phyloP scores from a whole-genome alignment of 2,888 invertebrate species.

The Ectemnius continuus region DNA sequence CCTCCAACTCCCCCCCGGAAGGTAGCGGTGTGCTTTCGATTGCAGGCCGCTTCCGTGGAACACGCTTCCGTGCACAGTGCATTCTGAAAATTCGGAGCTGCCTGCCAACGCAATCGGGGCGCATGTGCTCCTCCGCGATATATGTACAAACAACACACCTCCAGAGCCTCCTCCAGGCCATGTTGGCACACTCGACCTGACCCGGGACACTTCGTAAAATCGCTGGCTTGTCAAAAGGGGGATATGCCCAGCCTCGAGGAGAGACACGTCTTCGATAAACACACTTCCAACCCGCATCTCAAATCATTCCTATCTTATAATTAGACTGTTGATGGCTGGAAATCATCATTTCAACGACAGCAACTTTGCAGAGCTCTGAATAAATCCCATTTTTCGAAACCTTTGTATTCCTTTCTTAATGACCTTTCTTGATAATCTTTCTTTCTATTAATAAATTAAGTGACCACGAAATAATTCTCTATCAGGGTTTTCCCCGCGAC shows the following conservation, averaged over 20 bases:
- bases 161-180: conserved; percentile 13
- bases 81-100: conserved; percentile 40
- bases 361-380: too few relatives aligned
- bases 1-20: conserved; percentile 29
- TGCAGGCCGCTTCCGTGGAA: conserved; percentile 11
- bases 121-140: conserved; percentile 11
- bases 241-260: conserved; percentile 34
- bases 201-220: conserved; percentile 47
- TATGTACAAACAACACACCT: conserved; percentile 46
- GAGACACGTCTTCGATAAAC: conserved; percentile 11
- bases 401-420: not conserved
- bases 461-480: too few relatives aligned
- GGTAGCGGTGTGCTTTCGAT: conserved; percentile 24
- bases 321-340: too few relatives aligned
- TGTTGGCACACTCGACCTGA: conserved; percentile 19
- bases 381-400: not conserved
- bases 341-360: too few relatives aligned
- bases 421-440: too few relatives aligned
- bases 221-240: conserved; percentile 58
- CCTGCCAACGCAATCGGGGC: conserved; percentile 8
- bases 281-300: not conserved
- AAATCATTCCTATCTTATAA: too few relatives aligned
- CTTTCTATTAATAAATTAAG: too few relatives aligned
- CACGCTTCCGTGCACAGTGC: conserved; percentile 28
- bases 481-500: too few relatives aligned